phyloP scores from a whole-genome alignment of 2,113 vertebrate species.

The Dipodomys merriami region DNA sequence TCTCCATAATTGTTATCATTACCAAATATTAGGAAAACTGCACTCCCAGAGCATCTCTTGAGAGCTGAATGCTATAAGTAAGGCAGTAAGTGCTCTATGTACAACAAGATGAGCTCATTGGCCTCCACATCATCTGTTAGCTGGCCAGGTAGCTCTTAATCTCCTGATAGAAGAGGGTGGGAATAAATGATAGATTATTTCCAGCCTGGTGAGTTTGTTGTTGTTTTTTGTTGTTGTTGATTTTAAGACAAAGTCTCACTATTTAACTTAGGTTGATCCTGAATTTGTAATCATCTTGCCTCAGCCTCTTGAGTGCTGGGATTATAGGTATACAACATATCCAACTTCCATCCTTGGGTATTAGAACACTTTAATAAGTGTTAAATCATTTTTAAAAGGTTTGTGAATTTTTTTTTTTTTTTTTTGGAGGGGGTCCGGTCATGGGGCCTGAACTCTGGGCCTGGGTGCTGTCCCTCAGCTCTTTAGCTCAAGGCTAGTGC shows the following conservation, averaged over 20 bases:
- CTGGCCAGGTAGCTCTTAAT: background rate
- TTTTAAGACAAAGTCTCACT: background rate
- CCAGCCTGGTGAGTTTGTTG: background rate
- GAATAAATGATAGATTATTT: background rate
- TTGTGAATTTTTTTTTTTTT: no score
- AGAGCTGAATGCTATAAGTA: slow-evolving; percentile 16
- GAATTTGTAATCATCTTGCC: background rate
- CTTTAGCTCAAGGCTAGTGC: no score
- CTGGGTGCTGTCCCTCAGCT: no score
- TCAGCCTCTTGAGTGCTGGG: background rate
- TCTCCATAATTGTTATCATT: background rate
- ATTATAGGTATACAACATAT: no score
- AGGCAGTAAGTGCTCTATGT: slow-evolving; percentile 13
- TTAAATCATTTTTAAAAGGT: slow-evolving; percentile 13
- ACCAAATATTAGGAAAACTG: background rate
- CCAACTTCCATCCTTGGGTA: background rate
- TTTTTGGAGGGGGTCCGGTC: no score
- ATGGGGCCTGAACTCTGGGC: no score
- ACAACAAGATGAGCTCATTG: background rate
- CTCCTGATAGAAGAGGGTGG: background rate
- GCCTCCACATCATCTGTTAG: background rate
- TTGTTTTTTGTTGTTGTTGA: background rate
- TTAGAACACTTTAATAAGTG: background rate
- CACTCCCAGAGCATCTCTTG: background rate
- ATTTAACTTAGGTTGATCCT: background rate